Evolutionary conservation across 2,113 vertebrate genomes (phyloP).

Genomic region (Oreochromis niloticus): DNA sequence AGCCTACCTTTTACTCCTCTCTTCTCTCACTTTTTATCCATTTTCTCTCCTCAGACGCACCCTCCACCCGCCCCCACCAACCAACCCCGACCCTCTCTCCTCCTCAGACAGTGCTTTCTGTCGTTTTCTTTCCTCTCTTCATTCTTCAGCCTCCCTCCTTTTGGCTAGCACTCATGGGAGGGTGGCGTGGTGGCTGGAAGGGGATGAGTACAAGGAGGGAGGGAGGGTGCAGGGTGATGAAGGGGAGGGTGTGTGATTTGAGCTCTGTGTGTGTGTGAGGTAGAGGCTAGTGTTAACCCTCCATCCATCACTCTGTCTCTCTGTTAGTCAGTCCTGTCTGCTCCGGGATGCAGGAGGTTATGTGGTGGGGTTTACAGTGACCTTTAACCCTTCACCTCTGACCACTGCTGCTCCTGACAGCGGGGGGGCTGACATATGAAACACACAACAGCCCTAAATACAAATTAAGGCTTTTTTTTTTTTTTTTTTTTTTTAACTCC

Average conservation of each 20-base stretch:
- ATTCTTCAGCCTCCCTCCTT: conserved; percentile 31
- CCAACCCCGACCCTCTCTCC: neutral
- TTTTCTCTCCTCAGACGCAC: conserved; percentile 26
- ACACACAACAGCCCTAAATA: conserved; percentile 6
- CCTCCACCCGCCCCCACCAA: neutral
- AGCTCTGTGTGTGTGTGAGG: conserved; percentile 12
- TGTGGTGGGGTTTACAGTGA: conserved; percentile 36
- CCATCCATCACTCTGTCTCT: conserved; percentile 68
- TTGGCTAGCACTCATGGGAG: conserved; percentile 20
- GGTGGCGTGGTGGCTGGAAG: neutral
- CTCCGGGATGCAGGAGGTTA: neutral
- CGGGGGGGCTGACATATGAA: neutral
- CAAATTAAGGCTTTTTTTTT: conserved; percentile 34
- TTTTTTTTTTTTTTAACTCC: neutral
- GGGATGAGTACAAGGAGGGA: neutral
- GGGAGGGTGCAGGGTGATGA: conserved; percentile 22
- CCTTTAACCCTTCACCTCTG: conserved; percentile 57
- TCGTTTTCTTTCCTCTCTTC: conserved; percentile 26
- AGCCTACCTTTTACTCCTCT: conserved; percentile 14
- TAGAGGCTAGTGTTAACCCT: conserved; percentile 23
- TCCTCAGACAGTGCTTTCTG: conserved; percentile 28
- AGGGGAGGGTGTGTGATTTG: conserved; percentile 18
- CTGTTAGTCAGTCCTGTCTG: conserved; percentile 42
- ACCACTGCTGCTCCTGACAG: conserved; percentile 14
- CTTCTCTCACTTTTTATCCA: conserved; percentile 34